Evolutionary conservation across 2,888 invertebrate species (phyloP).

Genomic region (Pseudococcus viburni): DNA sequence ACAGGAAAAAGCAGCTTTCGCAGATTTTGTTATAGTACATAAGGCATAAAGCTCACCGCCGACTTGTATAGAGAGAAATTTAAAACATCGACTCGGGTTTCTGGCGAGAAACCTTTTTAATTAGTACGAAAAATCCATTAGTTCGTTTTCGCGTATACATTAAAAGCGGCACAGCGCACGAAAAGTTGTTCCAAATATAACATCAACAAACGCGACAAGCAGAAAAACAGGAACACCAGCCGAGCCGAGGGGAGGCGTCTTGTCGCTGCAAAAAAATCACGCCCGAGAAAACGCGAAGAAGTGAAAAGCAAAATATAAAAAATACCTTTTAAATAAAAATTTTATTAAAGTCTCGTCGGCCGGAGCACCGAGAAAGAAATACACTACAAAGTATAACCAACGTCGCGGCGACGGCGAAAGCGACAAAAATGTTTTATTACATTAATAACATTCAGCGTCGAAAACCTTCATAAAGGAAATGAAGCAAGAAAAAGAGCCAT

Average conservation of each 20-base stretch:
- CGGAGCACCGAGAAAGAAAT: not conserved
- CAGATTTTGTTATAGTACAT: not conserved
- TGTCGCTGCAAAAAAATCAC: no score
- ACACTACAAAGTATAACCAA: not conserved
- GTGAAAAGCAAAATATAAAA: not conserved
- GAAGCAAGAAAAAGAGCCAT: constrained; percentile 61
- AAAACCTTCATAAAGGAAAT: constrained; percentile 63
- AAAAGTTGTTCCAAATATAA: constrained; percentile 35
- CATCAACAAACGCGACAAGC: not conserved
- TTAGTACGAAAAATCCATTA: constrained; percentile 47
- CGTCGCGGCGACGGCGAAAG: constrained; percentile 28
- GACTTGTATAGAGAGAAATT: not conserved
- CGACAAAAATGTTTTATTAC: constrained; percentile 61
- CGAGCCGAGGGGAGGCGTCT: no score
- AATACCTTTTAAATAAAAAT: constrained; percentile 39
- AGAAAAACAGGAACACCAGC: no score
- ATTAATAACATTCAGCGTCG: constrained; percentile 61
- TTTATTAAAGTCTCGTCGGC: not conserved
- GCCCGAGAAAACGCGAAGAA: no score
- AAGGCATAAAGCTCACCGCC: not conserved
- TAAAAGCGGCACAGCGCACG: not conserved
- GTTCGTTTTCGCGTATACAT: constrained; percentile 19
- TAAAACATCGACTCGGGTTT: constrained; percentile 29
- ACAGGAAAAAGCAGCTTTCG: not conserved
- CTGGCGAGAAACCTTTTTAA: constrained; percentile 29